phyloP scores from a whole-genome alignment of 2,113 vertebrate genomes.

The Anolis carolinensis region DNA sequence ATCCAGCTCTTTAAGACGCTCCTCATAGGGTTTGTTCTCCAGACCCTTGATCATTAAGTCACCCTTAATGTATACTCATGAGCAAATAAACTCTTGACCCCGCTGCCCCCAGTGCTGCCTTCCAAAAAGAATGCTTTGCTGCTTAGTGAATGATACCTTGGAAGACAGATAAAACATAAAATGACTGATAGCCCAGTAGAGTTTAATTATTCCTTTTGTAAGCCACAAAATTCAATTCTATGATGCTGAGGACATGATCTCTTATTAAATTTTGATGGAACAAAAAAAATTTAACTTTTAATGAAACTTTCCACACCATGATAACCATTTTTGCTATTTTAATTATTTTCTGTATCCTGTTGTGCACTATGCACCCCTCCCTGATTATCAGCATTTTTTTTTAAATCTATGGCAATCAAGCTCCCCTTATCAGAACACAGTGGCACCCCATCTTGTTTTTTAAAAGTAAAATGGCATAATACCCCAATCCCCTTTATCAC shows the following conservation, averaged over 20 bases:
- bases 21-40: too few relatives aligned
- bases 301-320: slow-evolving; percentile 61
- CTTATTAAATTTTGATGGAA: slow-evolving; percentile 63
- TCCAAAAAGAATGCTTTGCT: background rate
- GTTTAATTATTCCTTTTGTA: slow-evolving; percentile 78
- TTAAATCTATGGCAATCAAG: slow-evolving; percentile 40
- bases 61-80: slow-evolving; percentile 42
- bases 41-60: too few relatives aligned
- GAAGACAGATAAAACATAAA: slow-evolving; percentile 55
- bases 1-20: too few relatives aligned
- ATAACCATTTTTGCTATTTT: slow-evolving; percentile 48
- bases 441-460: background rate
- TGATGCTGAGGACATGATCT: slow-evolving; percentile 65
- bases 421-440: background rate
- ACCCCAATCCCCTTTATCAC: background rate
- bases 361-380: background rate
- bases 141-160: background rate
- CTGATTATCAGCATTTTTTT: slow-evolving; percentile 25
- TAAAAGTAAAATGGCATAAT: background rate
- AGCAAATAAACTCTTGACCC: slow-evolving; percentile 28
- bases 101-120: background rate
- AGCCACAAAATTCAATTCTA: slow-evolving; percentile 75
- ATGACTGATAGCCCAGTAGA: slow-evolving; percentile 58
- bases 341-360: slow-evolving; percentile 51
- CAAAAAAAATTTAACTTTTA: slow-evolving; percentile 66